Conservation (phyloP, 30 jellyfish, hydroid and myxozoan genomes). For the Turritopsis rubra region DNA sequence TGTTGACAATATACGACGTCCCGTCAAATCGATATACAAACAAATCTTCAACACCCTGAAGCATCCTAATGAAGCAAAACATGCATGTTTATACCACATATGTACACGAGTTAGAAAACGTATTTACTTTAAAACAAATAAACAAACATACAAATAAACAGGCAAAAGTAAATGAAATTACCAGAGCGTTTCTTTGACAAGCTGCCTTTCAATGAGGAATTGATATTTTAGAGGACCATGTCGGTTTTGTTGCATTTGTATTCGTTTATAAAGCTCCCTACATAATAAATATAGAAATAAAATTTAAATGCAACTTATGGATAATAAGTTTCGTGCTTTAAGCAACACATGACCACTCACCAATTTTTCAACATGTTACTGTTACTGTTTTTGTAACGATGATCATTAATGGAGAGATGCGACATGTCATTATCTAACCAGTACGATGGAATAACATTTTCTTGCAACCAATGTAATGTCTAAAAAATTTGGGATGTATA, state of each 20-base stretch:
- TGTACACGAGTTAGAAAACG: not conserved
- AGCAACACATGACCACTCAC: not conserved
- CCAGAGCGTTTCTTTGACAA: slow-evolving; percentile 47
- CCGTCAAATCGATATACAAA: slow-evolving; percentile 22
- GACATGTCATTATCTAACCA: slow-evolving; percentile 26
- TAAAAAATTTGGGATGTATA: not conserved
- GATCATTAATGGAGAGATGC: not conserved
- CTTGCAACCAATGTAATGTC: slow-evolving; percentile 17
- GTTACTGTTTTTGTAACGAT: not conserved
- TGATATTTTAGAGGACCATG: slow-evolving; percentile 8
- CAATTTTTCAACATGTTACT: slow-evolving; percentile 13
- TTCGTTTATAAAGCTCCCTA: slow-evolving; percentile 21
- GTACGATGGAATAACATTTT: slow-evolving; percentile 27
- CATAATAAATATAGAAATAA: not conserved
- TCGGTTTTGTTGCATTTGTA: not conserved
- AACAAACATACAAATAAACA: too few relatives aligned
- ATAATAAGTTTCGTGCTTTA: not conserved
- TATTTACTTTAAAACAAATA: not conserved
- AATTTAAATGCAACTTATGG: not conserved
- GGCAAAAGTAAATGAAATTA: not conserved
- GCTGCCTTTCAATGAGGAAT: slow-evolving; percentile 30
- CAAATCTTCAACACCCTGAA: slow-evolving; percentile 35
- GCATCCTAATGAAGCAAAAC: slow-evolving; percentile 17
- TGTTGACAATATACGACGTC: slow-evolving; percentile 8
- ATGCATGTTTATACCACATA: not conserved